These are phyloP conservation scores for Phymastichus coffea DNA, from an alignment of 1,140 invertebrate species.

Conservation along the genomic window DNA sequence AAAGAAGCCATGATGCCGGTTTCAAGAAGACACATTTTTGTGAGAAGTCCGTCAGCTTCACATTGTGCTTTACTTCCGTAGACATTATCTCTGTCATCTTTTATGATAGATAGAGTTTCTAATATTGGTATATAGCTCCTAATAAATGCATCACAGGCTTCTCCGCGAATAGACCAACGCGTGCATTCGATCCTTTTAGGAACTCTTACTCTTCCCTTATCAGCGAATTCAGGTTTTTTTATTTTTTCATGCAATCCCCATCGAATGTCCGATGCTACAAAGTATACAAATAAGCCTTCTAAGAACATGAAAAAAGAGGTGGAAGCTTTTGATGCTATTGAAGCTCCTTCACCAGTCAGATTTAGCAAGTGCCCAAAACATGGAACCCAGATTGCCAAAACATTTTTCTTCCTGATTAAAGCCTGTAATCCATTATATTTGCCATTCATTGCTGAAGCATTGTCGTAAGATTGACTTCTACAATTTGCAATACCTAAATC, in stretches of 20 bases:
- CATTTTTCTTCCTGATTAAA: conserved; percentile 19
- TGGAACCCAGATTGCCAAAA: conserved; percentile 24
- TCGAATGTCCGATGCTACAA: neutral
- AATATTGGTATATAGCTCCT: neutral
- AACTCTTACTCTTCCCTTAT: neutral
- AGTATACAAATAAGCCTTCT: neutral
- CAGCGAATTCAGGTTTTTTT: neutral
- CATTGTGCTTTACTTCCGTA: neutral
- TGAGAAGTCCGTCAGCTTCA: neutral
- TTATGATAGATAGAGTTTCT: neutral
- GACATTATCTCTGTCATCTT: neutral
- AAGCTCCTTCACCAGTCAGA: neutral
- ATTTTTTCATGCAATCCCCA: neutral
- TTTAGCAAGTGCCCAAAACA: conserved; percentile 14
- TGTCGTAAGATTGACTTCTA: conserved; percentile 34
- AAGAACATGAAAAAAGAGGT: neutral
- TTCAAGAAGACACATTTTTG: conserved; percentile 1
- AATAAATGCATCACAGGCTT: neutral
- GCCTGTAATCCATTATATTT: conserved; percentile 31
- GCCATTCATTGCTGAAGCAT: conserved; percentile 33
- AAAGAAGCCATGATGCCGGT: conserved; percentile 1
- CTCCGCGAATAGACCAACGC: neutral
- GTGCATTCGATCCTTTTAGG: neutral
- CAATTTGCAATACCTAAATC: neutral
- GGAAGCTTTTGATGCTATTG: no score